Conservation (phyloP, 2,888 invertebrate genomes). For the Lasius platythorax region DNA sequence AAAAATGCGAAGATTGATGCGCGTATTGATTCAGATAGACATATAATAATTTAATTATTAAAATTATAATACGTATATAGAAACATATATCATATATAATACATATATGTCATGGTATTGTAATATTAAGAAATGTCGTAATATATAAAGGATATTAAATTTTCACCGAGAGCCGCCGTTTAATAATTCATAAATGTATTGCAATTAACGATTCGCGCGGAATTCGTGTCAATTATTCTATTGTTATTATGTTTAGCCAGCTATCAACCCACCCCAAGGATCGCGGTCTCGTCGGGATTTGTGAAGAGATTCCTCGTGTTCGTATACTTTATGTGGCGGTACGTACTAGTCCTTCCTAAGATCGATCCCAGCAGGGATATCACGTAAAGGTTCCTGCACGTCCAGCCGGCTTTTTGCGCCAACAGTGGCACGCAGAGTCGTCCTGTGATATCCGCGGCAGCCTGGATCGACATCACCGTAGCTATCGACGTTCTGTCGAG, state of each 20-base stretch:
- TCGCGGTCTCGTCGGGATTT: slow-evolving; percentile 44
- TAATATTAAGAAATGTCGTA: background rate
- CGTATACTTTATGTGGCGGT: slow-evolving; percentile 62
- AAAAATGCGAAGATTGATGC: background rate
- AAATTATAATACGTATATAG: background rate
- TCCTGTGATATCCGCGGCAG: slow-evolving; percentile 84
- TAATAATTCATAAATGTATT: background rate
- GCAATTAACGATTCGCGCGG: background rate
- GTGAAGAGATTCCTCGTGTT: slow-evolving; percentile 64
- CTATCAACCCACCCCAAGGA: slow-evolving; percentile 68
- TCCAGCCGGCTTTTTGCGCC: slow-evolving; percentile 80
- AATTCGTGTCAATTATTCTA: background rate
- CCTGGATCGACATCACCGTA: slow-evolving; percentile 84
- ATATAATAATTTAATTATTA: background rate
- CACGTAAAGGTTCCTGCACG: slow-evolving; percentile 84
- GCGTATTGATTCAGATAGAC: background rate
- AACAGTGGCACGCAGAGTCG: slow-evolving; percentile 84
- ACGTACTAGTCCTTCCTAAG: slow-evolving; percentile 84
- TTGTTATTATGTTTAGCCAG: background rate
- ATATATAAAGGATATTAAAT: background rate
- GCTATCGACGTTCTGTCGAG: slow-evolving; percentile 83
- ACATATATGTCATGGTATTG: too few species aligned
- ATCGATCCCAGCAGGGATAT: slow-evolving; percentile 83
- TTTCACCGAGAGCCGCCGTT: background rate
- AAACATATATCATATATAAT: background rate